A percentile compares a stretch with the other conserved stretches of the same genome.
Conservation (phyloP, 2,113 vertebrate genomes). For the Phalacrocorax pelagicus region DNA sequence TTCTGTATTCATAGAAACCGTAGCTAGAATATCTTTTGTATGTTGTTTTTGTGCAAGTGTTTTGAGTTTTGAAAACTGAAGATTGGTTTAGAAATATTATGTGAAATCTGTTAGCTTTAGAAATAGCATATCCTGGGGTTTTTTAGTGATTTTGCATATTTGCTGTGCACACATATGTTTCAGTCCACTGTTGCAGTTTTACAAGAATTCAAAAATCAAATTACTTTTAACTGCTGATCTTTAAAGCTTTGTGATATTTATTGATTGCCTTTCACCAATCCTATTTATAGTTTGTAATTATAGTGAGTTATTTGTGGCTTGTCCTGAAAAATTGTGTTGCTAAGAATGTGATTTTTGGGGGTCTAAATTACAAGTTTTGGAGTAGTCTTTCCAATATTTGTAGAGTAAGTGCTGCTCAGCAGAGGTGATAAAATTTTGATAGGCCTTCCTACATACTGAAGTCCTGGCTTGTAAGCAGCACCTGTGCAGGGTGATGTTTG, state of each 20-base stretch:
- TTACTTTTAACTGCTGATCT: not conserved
- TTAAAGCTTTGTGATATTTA: not conserved
- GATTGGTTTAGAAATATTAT: not conserved
- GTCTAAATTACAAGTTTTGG: not conserved
- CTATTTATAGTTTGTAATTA: not conserved
- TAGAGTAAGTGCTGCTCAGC: not conserved
- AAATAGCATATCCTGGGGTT: accelerated
- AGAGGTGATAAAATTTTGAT: not conserved
- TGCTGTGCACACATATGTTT: not conserved
- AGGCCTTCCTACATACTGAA: not conserved
- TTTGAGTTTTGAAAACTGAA: not conserved
- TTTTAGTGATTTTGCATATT: not conserved
- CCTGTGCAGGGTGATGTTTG: not conserved
- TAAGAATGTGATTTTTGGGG: not conserved
- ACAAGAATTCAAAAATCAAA: not conserved
- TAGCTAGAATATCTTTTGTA: not conserved
- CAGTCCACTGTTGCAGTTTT: not conserved
- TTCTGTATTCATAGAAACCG: not conserved
- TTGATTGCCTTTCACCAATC: not conserved
- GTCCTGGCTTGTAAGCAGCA: not conserved
- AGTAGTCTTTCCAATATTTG: not conserved
- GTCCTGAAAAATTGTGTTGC: not conserved
- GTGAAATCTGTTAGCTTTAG: not conserved
- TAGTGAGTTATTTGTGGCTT: not conserved
- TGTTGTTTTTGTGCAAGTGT: not conserved